Base-by-base conservation (phyloP, 2,797 vertebrate genomes). In the Coilia nasus region DNA sequence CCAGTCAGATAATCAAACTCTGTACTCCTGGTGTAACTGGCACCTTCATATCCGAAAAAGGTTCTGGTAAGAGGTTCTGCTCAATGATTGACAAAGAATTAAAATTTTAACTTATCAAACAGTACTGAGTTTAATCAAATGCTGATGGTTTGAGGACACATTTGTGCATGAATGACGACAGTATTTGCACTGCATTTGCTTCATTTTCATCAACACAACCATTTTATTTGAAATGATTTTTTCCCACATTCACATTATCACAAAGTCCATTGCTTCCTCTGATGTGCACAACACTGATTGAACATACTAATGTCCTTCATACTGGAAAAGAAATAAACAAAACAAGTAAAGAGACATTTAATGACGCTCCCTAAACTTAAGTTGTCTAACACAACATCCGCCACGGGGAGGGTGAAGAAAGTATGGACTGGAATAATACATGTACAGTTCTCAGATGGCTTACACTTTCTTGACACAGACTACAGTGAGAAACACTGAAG, bases 401-500 rank as follows among this genome's bases (percentile, higher is more conserved):
- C 15, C 31, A 78, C 35, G 2, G 19, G 17, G 35, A 41, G 31
- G 17, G 5, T 78, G 71, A 78, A 44, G 71, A 17, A 44, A 14
- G 12, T 31, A 14, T 41, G 71, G 71, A 78, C 44, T 15, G 31
- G 71, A 44, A 44, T 35, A 78, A 41, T 35, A 71, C 6, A 15
- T 71, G 64, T 31, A 71, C 64, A 35, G 6, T 21, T 19, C 15
- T 44, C 35, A 2, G 17, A 44, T 78, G 31, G 71, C 15, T 75
- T 41, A 19, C 23, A 25, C 84, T 44, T 60, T 44, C 31, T 81
- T 14, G 60, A 81, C 82, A 84, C 41, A 87, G 12, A 57, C 41
- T 78, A 85, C 85, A 85, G 14, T 83, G 50, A 83, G 23, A 83
- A 57, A 85, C 31, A 25, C 62, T 57, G 82, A 85, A 75, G 31